Evolutionary conservation across 1,140 invertebrate genomes (phyloP).

Genomic region (Drosophila azteca): DNA sequence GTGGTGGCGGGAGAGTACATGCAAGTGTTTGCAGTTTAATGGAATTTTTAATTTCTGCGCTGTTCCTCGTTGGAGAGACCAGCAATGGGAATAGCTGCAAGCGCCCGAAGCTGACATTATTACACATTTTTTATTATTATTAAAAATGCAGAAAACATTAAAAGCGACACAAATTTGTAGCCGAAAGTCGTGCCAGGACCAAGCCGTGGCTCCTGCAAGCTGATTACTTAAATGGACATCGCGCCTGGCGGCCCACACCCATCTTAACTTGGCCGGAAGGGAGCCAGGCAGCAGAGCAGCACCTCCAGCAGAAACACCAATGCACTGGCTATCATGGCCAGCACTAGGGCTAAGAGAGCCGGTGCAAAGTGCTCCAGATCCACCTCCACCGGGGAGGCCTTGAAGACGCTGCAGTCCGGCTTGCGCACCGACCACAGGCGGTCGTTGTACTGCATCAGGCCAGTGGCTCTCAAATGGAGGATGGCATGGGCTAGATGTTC

Average conservation of each 20-base stretch:
- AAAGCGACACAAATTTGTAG: slow-evolving; percentile 49
- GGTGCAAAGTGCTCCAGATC: slow-evolving; percentile 74
- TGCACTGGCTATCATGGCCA: slow-evolving; percentile 60
- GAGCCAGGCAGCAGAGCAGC: slow-evolving; percentile 30
- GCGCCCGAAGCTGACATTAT: slow-evolving; percentile 49
- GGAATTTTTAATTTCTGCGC: slow-evolving; percentile 72
- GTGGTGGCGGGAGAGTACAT: slow-evolving; percentile 17
- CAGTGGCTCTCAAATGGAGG: slow-evolving; percentile 49
- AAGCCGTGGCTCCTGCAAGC: not conserved
- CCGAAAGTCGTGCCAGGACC: slow-evolving; percentile 31
- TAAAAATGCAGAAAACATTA: slow-evolving; percentile 62
- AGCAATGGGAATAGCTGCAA: slow-evolving; percentile 32
- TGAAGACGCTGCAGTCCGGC: slow-evolving; percentile 61
- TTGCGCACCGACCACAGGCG: slow-evolving; percentile 53
- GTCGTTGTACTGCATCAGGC: slow-evolving; percentile 61
- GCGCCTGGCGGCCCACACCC: slow-evolving; percentile 1
- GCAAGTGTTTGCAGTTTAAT: slow-evolving; percentile 74
- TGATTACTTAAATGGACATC: slow-evolving; percentile 49
- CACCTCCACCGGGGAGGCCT: slow-evolving; percentile 57
- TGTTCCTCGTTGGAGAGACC: slow-evolving; percentile 21
- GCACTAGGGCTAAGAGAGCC: slow-evolving; percentile 52
- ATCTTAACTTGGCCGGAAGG: slow-evolving; percentile 2
- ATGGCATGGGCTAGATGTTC: slow-evolving; percentile 60
- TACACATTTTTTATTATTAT: slow-evolving; percentile 63
- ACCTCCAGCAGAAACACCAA: slow-evolving; percentile 60